Base-by-base conservation (phyloP, 2,888 invertebrate genomes). In the Lepas anatifera region DNA sequence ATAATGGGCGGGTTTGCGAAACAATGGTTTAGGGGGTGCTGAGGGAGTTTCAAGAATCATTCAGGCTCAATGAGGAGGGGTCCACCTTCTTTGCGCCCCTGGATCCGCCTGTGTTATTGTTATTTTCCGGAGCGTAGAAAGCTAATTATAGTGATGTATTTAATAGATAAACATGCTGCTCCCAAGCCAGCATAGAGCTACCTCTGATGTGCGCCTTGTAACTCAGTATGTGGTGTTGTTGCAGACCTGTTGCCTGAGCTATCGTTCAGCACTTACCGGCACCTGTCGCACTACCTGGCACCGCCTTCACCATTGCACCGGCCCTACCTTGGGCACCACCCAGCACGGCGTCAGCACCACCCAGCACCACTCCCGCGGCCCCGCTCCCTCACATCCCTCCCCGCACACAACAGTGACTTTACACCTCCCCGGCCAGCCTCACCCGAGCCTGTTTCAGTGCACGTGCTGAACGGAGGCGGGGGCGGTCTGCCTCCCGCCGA, bases 401-500 rank as follows among this genome's bases (percentile, higher is more conserved):
- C 10, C 27, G 52, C 16, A 4, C 29, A 11, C 13, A 11, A 13
- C 11, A n/a, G n/a, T n/a, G n/a, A n/a, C n/a, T n/a, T n/a, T n/a
- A n/a, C 25, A 1, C 18, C 10, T 3, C 16, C 32, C 2, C 32
- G 4, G 13, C 3, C 22, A 6, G 7, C 58, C 16, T 58, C 58
- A 58, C 58, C 29, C 18, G 6, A 2, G 6, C 2, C 6, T 58
- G 58, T 58, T 58, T 18, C 58, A 58, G 58, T 58, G 29, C 2
- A 6, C 32, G 58, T n/a, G 7, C 58, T 58, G 58, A 32, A 22
- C 11, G 58, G 58, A 18, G 32, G 6, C 32, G 16, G 1, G 18
- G 87, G 87, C 78, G 93, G 93, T 79, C 86, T 87, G 78, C 84
- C 85, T 76, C 86, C 90, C 70, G 82, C 93, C 77, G 88, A 90